These are phyloP conservation scores for Notarius quadriscutis DNA, from an alignment of 2,113 vertebrate species.

Conservation along the genomic window DNA sequence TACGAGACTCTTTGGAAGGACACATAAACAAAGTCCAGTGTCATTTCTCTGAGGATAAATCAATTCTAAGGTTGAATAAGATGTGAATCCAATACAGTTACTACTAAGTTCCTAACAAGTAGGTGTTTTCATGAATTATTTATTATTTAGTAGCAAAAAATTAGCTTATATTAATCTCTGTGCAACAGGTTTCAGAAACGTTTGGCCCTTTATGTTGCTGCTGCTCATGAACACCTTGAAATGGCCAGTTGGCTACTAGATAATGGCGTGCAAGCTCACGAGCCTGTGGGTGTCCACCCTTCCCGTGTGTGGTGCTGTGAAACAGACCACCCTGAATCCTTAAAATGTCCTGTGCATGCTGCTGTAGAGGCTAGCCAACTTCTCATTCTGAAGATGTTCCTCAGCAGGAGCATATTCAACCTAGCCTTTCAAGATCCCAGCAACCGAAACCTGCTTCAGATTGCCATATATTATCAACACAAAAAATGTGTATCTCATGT, in stretches of 20 bases:
- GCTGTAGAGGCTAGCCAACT: slow-evolving; percentile 72
- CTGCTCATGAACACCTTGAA: slow-evolving; percentile 71
- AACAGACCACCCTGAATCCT: slow-evolving; percentile 67
- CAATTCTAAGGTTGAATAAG: slow-evolving; percentile 63
- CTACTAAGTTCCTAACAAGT: neutral
- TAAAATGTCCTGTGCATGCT: slow-evolving; percentile 71
- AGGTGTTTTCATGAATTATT: neutral
- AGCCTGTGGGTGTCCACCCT: slow-evolving; percentile 71
- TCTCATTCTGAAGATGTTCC: slow-evolving; percentile 74
- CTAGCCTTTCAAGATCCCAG: slow-evolving; percentile 66
- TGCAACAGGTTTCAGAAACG: slow-evolving; percentile 72
- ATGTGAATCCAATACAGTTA: neutral
- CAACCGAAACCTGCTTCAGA: slow-evolving; percentile 64
- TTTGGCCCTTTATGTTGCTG: slow-evolving; percentile 75
- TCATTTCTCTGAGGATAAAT: slow-evolving; percentile 68
- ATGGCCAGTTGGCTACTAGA: slow-evolving; percentile 75
- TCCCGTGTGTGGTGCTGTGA: slow-evolving; percentile 74
- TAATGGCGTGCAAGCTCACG: slow-evolving; percentile 60
- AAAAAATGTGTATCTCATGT: slow-evolving; percentile 53
- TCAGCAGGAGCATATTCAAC: slow-evolving; percentile 64
- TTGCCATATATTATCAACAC: slow-evolving; percentile 61
- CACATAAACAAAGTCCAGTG: slow-evolving; percentile 64
- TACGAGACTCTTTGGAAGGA: slow-evolving; percentile 68
- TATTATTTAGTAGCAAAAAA: neutral
- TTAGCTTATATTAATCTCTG: neutral